phyloP scores from a whole-genome alignment of 2,888 invertebrate species.

The Lissocephala sabroskyi region DNA sequence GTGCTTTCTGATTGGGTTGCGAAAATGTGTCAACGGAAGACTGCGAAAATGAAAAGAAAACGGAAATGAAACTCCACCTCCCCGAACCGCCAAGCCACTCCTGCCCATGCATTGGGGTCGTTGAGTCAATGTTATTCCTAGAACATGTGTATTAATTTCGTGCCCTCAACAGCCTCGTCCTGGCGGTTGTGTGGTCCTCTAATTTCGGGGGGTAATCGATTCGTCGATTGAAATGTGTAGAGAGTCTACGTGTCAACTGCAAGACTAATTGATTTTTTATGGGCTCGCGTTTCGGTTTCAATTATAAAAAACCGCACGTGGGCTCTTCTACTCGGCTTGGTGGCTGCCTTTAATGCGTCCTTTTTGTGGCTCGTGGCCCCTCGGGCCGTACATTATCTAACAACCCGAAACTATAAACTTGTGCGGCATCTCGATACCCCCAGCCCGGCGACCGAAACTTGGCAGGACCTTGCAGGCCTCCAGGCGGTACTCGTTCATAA shows the following conservation, averaged over 20 bases:
- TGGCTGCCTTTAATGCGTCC: too few species aligned
- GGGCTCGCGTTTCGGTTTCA: conserved; percentile 25
- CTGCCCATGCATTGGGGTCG: neutral
- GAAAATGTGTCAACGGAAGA: conserved; percentile 34
- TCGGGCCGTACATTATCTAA: conserved; percentile 39
- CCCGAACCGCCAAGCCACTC: neutral
- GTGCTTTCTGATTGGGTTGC: conserved; percentile 24
- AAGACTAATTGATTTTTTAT: conserved; percentile 56
- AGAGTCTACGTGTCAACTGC: conserved; percentile 33
- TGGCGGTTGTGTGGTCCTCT: conserved; percentile 4
- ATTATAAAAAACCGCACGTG: conserved; percentile 6
- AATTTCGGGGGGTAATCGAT: conserved; percentile 30
- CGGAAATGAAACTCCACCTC: conserved; percentile 15
- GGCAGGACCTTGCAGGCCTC: conserved; percentile 37
- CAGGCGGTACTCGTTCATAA: conserved; percentile 38
- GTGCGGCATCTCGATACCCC: conserved; percentile 4
- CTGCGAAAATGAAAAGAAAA: conserved; percentile 1
- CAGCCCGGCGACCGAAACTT: conserved; percentile 21
- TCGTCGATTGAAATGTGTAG: conserved; percentile 6
- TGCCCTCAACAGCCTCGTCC: neutral
- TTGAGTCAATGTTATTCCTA: conserved; percentile 34
- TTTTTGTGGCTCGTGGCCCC: too few species aligned
- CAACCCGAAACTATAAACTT: conserved; percentile 53
- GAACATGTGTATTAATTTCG: conserved; percentile 53
- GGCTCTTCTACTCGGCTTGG: too few species aligned